A percentile compares a stretch with the other conserved stretches of the same genome.
Evolutionary conservation across 2,888 invertebrate genomes (phyloP).

Genomic region (Belgica antarctica): DNA sequence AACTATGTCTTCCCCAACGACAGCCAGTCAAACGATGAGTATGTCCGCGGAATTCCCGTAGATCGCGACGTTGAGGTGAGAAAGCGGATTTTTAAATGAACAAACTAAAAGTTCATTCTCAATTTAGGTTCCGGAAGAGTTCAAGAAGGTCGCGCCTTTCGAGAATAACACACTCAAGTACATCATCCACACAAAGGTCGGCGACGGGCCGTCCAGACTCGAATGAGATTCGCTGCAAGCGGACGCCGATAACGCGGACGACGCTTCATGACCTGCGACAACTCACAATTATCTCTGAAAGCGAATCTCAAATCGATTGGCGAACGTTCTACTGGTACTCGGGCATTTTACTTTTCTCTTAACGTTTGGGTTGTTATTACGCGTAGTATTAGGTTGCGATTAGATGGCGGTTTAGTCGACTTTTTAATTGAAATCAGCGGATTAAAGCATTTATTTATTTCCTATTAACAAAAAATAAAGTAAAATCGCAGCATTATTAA

Average conservation of each 20-base stretch:
- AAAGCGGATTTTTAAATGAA: constrained; percentile 21
- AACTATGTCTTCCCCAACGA: constrained; percentile 70
- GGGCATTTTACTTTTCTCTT: constrained; percentile 12
- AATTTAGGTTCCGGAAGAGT: constrained; percentile 47
- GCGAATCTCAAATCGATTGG: not conserved
- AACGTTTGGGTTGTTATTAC: too few relatives aligned
- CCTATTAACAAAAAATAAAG: too few relatives aligned
- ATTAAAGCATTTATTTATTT: too few relatives aligned
- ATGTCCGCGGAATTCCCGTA: constrained; percentile 60
- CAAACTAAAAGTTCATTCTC: constrained; percentile 21
- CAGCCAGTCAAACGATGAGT: constrained; percentile 53
- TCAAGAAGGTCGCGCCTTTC: constrained; percentile 45
- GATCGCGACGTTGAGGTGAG: constrained; percentile 45
- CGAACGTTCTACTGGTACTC: constrained; percentile 10
- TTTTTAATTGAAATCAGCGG: too few relatives aligned
- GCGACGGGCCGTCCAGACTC: constrained; percentile 67
- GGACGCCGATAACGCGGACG: constrained; percentile 49
- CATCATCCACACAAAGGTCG: constrained; percentile 79
- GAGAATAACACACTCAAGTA: constrained; percentile 67
- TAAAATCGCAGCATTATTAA: too few relatives aligned
- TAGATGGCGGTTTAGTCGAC: too few relatives aligned
- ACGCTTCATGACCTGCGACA: too few relatives aligned
- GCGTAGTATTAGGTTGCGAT: too few relatives aligned
- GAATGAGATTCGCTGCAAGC: constrained; percentile 1
- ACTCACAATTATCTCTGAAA: not conserved